Evolutionary conservation across 2,888 invertebrate species (phyloP).

Genomic region (Tethea ocularis): DNA sequence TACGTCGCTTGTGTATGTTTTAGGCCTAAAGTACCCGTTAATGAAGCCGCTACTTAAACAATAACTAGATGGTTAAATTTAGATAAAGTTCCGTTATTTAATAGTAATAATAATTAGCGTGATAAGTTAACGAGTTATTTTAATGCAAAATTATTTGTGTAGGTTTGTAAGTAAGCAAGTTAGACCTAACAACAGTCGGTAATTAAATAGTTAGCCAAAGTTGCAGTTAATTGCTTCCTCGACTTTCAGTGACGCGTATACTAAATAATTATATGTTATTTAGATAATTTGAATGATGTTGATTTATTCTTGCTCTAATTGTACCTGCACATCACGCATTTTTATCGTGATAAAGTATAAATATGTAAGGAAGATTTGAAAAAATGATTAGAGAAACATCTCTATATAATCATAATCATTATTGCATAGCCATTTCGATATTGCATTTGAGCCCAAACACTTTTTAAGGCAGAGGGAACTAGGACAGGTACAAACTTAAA

Average conservation of each 20-base stretch:
- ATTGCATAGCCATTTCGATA: too few species aligned
- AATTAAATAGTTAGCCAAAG: neutral
- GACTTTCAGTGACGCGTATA: neutral
- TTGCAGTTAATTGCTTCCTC: neutral
- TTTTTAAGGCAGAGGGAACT: too few species aligned
- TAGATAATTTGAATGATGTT: neutral
- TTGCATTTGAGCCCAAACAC: neutral
- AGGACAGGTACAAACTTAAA: too few species aligned
- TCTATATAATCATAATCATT: too few species aligned
- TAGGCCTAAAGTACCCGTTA: too few species aligned
- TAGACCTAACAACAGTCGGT: neutral
- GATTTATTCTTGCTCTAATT: neutral
- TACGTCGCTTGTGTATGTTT: too few species aligned
- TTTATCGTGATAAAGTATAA: too few species aligned
- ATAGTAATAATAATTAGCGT: conserved; percentile 57
- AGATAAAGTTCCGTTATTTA: conserved; percentile 55
- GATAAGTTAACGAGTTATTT: conserved; percentile 55
- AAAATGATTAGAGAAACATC: too few species aligned
- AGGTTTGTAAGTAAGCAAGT: conserved; percentile 22
- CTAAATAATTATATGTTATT: neutral
- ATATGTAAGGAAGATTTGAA: too few species aligned
- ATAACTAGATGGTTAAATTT: conserved; percentile 57
- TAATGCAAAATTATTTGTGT: conserved; percentile 35
- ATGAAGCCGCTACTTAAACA: conserved; percentile 37
- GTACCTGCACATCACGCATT: too few species aligned